Base-by-base conservation (phyloP, 2,888 invertebrate genomes). In the Holacanthella duospinosa region DNA sequence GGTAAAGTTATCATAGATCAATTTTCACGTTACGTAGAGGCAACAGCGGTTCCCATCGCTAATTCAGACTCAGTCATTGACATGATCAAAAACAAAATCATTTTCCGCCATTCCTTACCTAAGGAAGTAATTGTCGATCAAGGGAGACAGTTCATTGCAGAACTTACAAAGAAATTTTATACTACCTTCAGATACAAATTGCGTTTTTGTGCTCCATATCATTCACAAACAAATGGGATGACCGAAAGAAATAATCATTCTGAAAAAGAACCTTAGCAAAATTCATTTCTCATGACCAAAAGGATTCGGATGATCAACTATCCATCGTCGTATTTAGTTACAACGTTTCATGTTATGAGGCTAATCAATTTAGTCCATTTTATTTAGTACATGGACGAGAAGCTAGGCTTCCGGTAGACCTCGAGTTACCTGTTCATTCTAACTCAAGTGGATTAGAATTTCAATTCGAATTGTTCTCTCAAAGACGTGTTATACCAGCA, bases 1-100 rank as follows among this genome's bases (percentile, higher is more conserved):
- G 54, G 26, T 16, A n/a, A 71, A 9, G 67, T 73, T 0, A 61
- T 70, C 2, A 61, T 65, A 2, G 71, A 73, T 55, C 67, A 70
- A 43, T 36, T 70, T 1, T 69, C 73, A 0, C 65, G 68, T 9
- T 75, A 54, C 43, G 64, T 70, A 0, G 67, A 70, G 27, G 68
- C 70, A 0, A 56, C 64, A 12, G 64, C 74, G 0, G 21, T 73
- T 1, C 66, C 65, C 1, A 64, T 73, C 25, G 61, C 21, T 27
- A 53, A 6, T 4, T 6, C 53, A 24, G 53, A n/a, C 12, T 4
- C n/a, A 12, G 53, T 24, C 9, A n/a, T 53, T 6, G 53, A n/a
- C 9, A n/a, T n/a, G n/a, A 6, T 53, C n/a, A 6, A 16, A n/a
- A 53, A 53, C 6, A n/a, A 53, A 9, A 53, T 53, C 21, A 21